Evolutionary conservation across 2,888 invertebrate genomes (phyloP).

Genomic region (Cephus pygmeus): DNA sequence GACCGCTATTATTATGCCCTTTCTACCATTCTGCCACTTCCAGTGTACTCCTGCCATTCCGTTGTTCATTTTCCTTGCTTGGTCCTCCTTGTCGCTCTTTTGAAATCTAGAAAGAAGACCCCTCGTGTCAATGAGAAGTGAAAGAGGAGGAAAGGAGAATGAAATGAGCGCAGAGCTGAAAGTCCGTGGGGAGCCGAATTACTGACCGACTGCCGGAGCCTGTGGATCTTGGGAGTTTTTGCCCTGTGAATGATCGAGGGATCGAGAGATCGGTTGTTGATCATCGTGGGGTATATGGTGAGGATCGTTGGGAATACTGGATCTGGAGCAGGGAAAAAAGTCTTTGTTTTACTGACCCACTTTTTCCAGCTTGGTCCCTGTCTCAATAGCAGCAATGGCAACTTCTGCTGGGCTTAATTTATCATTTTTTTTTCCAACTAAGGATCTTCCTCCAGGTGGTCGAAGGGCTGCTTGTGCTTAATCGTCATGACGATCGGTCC

Average conservation of each 20-base stretch:
- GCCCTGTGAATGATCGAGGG: neutral
- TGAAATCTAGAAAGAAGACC: neutral
- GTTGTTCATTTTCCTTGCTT: neutral
- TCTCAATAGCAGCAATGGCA: neutral
- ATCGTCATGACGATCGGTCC: slow-evolving; percentile 4
- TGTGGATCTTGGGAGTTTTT: neutral
- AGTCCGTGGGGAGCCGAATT: neutral
- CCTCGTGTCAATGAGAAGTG: neutral
- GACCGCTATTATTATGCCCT: neutral
- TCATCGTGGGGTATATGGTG: neutral
- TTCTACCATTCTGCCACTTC: neutral
- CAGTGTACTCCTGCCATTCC: neutral
- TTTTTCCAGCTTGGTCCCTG: slow-evolving; percentile 8
- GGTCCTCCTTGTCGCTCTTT: neutral
- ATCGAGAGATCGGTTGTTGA: neutral
- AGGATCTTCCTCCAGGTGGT: slow-evolving; percentile 45
- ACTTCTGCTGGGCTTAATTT: neutral
- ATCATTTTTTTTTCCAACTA: slow-evolving; percentile 33
- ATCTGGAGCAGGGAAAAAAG: slow-evolving; percentile 12
- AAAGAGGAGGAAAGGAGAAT: neutral
- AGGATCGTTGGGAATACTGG: neutral
- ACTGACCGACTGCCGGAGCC: neutral
- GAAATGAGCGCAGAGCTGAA: neutral
- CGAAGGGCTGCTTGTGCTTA: slow-evolving; percentile 17
- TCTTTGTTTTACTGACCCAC: slow-evolving; percentile 19